Evolutionary conservation across 2,888 invertebrate species (phyloP).

Genomic region (Anarsia innoxiella): DNA sequence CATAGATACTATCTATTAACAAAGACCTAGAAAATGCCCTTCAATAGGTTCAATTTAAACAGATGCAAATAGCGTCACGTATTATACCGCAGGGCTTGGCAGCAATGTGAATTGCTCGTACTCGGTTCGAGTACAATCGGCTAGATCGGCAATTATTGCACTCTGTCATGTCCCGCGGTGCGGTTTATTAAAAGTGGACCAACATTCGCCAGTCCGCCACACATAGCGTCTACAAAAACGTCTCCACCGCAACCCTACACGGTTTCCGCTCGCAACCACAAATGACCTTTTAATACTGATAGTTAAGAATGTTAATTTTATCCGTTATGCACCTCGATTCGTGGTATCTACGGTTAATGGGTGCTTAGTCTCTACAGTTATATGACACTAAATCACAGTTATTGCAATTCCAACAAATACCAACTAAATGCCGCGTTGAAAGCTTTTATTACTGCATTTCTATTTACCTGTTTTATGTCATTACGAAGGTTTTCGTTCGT

Average conservation of each 20-base stretch:
- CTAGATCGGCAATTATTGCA: constrained; percentile 29
- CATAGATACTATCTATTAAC: not conserved
- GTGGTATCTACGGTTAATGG: constrained; percentile 10
- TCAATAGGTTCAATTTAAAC: constrained; percentile 6
- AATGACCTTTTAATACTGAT: constrained; percentile 59
- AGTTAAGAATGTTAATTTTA: constrained; percentile 49
- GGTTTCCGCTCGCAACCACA: constrained; percentile 63
- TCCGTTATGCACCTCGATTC: constrained; percentile 29
- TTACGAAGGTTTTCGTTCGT: no score
- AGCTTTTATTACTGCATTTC: constrained; percentile 1
- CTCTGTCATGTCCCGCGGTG: constrained; percentile 19
- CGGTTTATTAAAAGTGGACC: constrained; percentile 31
- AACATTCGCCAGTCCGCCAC: constrained; percentile 22
- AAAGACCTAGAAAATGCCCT: constrained; percentile 4
- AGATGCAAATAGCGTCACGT: constrained; percentile 15
- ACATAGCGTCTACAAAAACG: constrained; percentile 43
- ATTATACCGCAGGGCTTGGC: constrained; percentile 11
- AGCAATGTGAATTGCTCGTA: no score
- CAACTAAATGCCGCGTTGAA: constrained; percentile 2
- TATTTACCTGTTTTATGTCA: constrained; percentile 6
- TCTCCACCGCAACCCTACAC: constrained; percentile 44
- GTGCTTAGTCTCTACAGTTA: constrained; percentile 11
- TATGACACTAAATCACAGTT: constrained; percentile 7
- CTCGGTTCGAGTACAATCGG: constrained; percentile 14
- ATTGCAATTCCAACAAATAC: constrained; percentile 4